A percentile compares a stretch with the other conserved stretches of the same genome.
phyloP scores from a whole-genome alignment of 2,113 vertebrate species.

The Nycticebus coucang region DNA sequence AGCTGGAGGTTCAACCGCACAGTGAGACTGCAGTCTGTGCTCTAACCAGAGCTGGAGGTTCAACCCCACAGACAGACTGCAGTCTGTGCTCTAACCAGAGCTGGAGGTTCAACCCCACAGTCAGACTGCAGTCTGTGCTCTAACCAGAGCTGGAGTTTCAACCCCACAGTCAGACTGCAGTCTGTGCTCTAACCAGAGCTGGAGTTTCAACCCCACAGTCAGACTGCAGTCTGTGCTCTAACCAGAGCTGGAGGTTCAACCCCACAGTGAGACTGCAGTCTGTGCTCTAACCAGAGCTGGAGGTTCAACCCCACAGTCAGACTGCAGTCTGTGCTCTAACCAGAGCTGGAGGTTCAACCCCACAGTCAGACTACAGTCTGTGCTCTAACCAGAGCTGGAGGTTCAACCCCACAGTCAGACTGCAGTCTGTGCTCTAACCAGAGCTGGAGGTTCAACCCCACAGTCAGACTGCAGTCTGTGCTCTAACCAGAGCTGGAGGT shows the following conservation, averaged over 20 bases:
- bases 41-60: too few relatives aligned
- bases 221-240: too few relatives aligned
- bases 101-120: too few relatives aligned
- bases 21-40: background rate
- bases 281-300: background rate
- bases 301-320: background rate
- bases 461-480: background rate
- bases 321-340: background rate
- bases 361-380: too few relatives aligned
- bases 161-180: background rate
- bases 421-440: background rate
- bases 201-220: too few relatives aligned
- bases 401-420: too few relatives aligned
- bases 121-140: background rate
- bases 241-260: too few relatives aligned
- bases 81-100: too few relatives aligned
- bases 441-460: background rate
- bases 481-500: too few relatives aligned
- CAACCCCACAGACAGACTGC: too few relatives aligned
- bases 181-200: background rate
- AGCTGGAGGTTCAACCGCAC: background rate
- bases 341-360: too few relatives aligned
- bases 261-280: background rate
- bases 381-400: too few relatives aligned
- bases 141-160: background rate